Evolutionary conservation across 1,140 invertebrate genomes (phyloP), one percentile per base, ranked within the genome.

Genomic region (Cotesia glomerata): DNA sequence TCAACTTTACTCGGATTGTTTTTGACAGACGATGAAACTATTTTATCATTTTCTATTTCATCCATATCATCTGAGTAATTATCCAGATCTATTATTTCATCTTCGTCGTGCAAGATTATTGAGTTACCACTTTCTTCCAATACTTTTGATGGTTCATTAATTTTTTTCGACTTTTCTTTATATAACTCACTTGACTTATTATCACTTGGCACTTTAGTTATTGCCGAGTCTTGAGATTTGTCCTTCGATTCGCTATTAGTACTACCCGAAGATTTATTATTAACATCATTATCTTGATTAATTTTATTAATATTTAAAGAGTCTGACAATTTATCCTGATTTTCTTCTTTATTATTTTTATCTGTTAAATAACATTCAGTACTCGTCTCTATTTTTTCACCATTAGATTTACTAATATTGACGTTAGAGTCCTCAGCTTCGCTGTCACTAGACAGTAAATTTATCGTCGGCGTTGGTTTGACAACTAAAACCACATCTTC

Each of bases 21-120:
- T 26, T 72, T 26, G 26, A 26, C 75, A 13, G 58, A 26, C 5
- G 13, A 75, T 5, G 1, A 3, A 54, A 75, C 61, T 18, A 45
- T 65, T 8, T 79, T 74, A 54, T 70, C 77, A 32, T 59, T 77
- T 16, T 84, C 86, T 16, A 81, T 77, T 16, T 84, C 81, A 59
- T 85, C 84, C 78, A 86, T 86, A 34, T 86, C 84, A 49, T 87
- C 84, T 0, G 85, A 79, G 72, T 87, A 87, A 80, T 85, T 79
- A 72, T 87, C 86, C n/a, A 87, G 79, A 75, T 87, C 85, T 13
- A 87, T 87, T 34, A 87, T 83, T 72, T 85, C 85, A 35, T 85
- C 83, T 4, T 80, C 74, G 32, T 85, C 84, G 3, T 73, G 56
- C 13, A 72, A 34, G 0, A 4, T 4, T 35, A n/a, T 62, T 14